Conservation (phyloP, 1,140 invertebrate species). For the Drosophila lacertosa region DNA sequence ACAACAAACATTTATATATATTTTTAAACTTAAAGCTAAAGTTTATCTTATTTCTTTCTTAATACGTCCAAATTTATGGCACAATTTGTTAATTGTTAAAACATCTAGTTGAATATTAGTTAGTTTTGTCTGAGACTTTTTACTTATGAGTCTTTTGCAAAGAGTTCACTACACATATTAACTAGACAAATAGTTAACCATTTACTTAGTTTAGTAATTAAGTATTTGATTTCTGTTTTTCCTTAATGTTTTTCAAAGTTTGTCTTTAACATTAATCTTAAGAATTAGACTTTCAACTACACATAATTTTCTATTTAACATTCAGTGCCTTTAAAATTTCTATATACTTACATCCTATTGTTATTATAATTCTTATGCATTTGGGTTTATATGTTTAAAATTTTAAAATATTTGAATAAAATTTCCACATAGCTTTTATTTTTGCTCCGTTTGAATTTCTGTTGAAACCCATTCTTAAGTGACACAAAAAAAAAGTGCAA, state of each 20-base stretch:
- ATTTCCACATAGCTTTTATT: slow-evolving; percentile 2
- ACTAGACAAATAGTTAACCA: neutral
- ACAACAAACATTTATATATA: slow-evolving; percentile 28
- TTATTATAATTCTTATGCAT: slow-evolving; percentile 5
- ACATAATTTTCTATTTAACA: slow-evolving; percentile 8
- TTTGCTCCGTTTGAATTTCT: slow-evolving; percentile 13
- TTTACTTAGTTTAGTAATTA: neutral
- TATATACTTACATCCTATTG: slow-evolving; percentile 19
- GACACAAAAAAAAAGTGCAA: slow-evolving; percentile 22
- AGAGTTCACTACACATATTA: slow-evolving; percentile 16
- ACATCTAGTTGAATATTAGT: slow-evolving; percentile 22
- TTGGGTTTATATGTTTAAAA: slow-evolving; percentile 12
- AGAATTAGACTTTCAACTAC: slow-evolving; percentile 8
- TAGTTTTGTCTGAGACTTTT: slow-evolving; percentile 28
- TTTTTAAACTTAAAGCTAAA: neutral
- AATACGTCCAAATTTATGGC: neutral
- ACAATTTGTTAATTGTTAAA: neutral
- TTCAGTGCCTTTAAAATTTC: slow-evolving; percentile 25
- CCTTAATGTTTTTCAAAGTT: neutral
- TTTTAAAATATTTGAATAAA: neutral
- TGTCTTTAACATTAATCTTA: slow-evolving; percentile 7
- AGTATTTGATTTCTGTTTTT: neutral
- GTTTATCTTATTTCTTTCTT: slow-evolving; percentile 8
- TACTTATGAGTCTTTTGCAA: slow-evolving; percentile 37
- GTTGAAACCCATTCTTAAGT: slow-evolving; percentile 14